A percentile compares a stretch with the other conserved stretches of the same genome.
Conservation (phyloP, 1,140 invertebrate species). For the Pseudomyrmex sp. region DNA sequence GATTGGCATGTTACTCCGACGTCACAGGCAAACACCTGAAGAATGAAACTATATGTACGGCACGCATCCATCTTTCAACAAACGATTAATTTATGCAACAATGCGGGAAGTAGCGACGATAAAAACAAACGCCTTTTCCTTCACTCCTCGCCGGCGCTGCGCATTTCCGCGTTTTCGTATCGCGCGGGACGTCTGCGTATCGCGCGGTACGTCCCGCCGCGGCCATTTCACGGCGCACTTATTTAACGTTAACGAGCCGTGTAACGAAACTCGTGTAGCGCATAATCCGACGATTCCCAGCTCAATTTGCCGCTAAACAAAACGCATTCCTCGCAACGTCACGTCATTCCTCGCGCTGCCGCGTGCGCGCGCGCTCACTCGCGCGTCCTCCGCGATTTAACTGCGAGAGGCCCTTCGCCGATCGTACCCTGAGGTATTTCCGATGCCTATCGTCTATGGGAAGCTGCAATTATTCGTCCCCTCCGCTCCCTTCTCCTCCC, state of each 20-base stretch:
- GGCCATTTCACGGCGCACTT: slow-evolving; percentile 13
- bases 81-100: slow-evolving; percentile 47
- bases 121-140: slow-evolving; percentile 16
- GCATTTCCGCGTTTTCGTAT: slow-evolving; percentile 28
- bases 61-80: neutral
- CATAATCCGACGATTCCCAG: slow-evolving; percentile 64
- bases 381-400: slow-evolving; percentile 36
- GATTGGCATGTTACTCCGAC: neutral
- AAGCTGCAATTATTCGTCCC: slow-evolving; percentile 48
- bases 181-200: slow-evolving; percentile 7
- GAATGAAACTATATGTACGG: neutral
- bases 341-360: neutral
- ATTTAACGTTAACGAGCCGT: slow-evolving; percentile 63
- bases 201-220: neutral
- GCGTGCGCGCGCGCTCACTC: neutral
- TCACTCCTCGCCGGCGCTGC: neutral
- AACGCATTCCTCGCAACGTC: slow-evolving; percentile 52
- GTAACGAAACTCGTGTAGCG: slow-evolving; percentile 52
- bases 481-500: neutral
- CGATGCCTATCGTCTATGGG: slow-evolving; percentile 65
- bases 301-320: slow-evolving; percentile 62
- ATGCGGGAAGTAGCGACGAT: slow-evolving; percentile 28
- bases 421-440: slow-evolving; percentile 54
- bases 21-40: neutral
- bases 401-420: slow-evolving; percentile 7